Percentiles rank a stretch among this genome's conserved stretches.
Evolutionary conservation across 2,888 invertebrate species (phyloP).

Genomic region (Hybos culiciformis): DNA sequence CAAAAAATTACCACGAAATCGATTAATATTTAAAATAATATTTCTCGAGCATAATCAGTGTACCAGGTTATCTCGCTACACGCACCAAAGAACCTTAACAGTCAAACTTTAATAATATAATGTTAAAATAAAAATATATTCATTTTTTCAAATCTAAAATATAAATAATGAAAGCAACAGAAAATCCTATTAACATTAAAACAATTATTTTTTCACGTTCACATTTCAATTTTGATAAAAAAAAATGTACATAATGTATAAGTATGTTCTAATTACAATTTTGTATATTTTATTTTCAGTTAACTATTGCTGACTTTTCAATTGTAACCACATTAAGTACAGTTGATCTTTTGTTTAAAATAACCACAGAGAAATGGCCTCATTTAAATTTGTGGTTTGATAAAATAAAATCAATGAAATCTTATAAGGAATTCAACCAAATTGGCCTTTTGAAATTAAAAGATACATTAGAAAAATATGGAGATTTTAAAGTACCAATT

Average conservation of each 20-base stretch:
- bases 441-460: constrained; percentile 25
- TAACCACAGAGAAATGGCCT: constrained; percentile 30
- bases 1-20: no score
- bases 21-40: no score
- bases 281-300: constrained; percentile 16
- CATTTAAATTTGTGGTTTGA: constrained; percentile 25
- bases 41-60: no score
- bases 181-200: background rate
- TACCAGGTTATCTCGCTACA: no score
- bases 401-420: constrained; percentile 23
- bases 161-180: background rate
- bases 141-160: no score
- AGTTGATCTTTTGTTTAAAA: constrained; percentile 35
- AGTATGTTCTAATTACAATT: background rate
- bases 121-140: no score
- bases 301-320: constrained; percentile 37
- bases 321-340: constrained; percentile 34
- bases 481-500: constrained; percentile 29
- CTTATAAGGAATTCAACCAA: constrained; percentile 23
- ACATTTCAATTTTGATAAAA: background rate
- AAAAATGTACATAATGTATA: background rate
- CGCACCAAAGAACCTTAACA: no score
- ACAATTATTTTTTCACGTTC: background rate
- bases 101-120: no score
- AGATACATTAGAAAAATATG: constrained; percentile 20